Base-by-base conservation (phyloP, 2,888 invertebrate species). In the Polymixis lichenea region DNA sequence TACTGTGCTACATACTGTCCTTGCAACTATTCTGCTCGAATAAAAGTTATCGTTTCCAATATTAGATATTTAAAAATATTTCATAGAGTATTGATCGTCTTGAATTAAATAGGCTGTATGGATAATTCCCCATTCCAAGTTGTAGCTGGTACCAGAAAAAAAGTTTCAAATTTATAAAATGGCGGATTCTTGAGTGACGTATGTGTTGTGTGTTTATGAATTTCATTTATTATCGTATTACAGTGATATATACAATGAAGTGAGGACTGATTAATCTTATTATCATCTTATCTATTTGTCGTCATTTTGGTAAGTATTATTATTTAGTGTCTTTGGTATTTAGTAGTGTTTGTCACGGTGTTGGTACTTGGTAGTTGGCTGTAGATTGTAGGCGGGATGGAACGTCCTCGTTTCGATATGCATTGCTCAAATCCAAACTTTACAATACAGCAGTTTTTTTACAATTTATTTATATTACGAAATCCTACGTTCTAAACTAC, bases 161-260 rank as follows among this genome's bases (percentile, higher is more conserved):
- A 82, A 80, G 25, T 78, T 82, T 87, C 85, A 91, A 91, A 91
- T 90, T 93, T 93, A 94, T 93, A 96, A 96, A 94, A 96, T 96
- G 96, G 96, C 95, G 94, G 95, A 95, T 81, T 87, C 88, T 83
- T 90, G 91, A 95, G 93, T 96, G 96, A 96, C 96, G 96, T 96
- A 95, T 95, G 94, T 95, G 95, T 95, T 94, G 92, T 94, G 95
- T 95, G 94, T 95, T 95, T 95, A 94, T 94, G 91, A 93, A 92
- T 91, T 93, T 90, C 84, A 85, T 90, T 89, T 91, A 89, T 85
- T 89, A 89, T 89, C 83, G 84, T 84, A 84, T 88, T 89, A 88
- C 80, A 87, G 92, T 93, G 93, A 91, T 89, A 89, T 90, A 86
- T 84, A 93, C 91, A 88, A 93, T 95, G 94, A 93, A 93, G 92